Base-by-base conservation (phyloP, 2,797 vertebrate genomes). In the Nannoperca obscura region DNA sequence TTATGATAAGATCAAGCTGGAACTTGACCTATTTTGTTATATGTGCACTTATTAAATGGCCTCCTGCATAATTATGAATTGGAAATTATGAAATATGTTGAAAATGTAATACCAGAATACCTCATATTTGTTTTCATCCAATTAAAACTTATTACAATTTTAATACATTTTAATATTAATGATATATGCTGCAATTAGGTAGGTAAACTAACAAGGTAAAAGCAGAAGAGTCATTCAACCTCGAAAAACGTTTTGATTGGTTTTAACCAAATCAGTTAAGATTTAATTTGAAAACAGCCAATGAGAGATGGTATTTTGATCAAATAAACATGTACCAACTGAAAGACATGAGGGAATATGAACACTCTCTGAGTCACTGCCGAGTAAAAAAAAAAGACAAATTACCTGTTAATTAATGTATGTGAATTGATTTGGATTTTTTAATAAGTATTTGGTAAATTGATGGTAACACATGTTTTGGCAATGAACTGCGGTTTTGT, bases 1-100 rank as follows among this genome's bases (percentile, higher is more conserved):
- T 83, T 58, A 55, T 73, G 63, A 86, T 82, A 88, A 89, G 88
- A 94, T 95, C 95, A 95, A 96, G 95, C 95, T 95, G 95, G 95
- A 96, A 90, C 95, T 96, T 96, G 95, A 96, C 89, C 80, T 84
- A 71, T 88, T 86, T 86, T 89, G 59, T 86, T 81, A 71, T 80
- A 82, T 71, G 64, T 85, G 86, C 86, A 91, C 88, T 92, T 89
- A 89, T 76, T 81, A 82, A 89, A 87, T 71, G 47, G 74, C 74
- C 80, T 86, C 67, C 82, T 73, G 74, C 65, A 80, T 79, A 72
- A 69, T 80, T 77, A 78, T 42, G 19, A 86, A 89, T 88, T 89
- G 78, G 83, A 85, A 71, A 85, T 66, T 40, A 73, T 82, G 69
- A 88, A 68, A 81, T 44, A 80, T 75, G 61, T 80, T 83, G 42